Percentiles rank a stretch among this genome's conserved stretches.
phyloP scores from a whole-genome alignment of 2,113 vertebrate species.

The Pseudopodoces humilis region DNA sequence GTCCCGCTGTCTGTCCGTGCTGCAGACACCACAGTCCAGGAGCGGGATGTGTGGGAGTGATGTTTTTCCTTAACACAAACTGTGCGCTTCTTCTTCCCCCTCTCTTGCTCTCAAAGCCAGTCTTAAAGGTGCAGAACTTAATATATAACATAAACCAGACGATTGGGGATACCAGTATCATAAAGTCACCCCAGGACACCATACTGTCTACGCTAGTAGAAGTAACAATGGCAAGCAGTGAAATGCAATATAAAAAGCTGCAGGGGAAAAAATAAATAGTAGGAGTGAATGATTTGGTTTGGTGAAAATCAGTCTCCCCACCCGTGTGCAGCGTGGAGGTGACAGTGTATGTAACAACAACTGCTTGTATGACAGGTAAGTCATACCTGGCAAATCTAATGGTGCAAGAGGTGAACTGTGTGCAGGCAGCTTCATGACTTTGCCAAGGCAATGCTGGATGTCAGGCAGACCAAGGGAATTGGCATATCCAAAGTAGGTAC shows the following conservation, averaged over 20 bases:
- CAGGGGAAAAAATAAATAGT: not conserved
- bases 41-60: too few species aligned
- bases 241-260: not conserved
- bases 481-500: not conserved
- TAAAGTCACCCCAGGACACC: too few species aligned
- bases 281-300: not conserved
- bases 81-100: too few species aligned
- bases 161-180: too few species aligned
- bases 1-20: too few species aligned
- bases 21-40: too few species aligned
- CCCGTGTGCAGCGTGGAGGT: not conserved
- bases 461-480: not conserved
- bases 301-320: not conserved
- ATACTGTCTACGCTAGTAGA: not conserved
- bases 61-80: too few species aligned
- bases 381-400: not conserved
- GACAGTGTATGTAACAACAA: not conserved
- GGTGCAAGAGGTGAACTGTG: not conserved
- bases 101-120: too few species aligned
- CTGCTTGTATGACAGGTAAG: not conserved
- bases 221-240: not conserved
- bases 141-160: too few species aligned
- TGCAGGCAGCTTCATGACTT: not conserved
- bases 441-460: not conserved
- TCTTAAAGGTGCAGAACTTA: too few species aligned